A percentile compares a stretch with the other conserved stretches of the same genome.
These are phyloP conservation scores for Onthophagus sagittarius DNA, from an alignment of 2,888 invertebrate species.

Conservation along the genomic window DNA sequence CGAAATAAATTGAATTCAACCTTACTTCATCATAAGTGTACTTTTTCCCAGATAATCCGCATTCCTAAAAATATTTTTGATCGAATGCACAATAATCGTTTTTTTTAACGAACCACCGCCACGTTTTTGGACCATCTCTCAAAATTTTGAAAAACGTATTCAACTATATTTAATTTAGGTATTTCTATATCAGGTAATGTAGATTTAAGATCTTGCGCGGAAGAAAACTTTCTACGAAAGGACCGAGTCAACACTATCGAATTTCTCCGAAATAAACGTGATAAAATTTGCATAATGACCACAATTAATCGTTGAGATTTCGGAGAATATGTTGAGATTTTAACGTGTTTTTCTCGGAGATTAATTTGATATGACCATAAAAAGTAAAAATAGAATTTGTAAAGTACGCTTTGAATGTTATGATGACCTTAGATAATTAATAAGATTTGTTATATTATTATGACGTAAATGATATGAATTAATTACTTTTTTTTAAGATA, in stretches of 20 bases:
- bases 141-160: constrained; percentile 53
- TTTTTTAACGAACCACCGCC: constrained; percentile 34
- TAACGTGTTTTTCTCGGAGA: not conserved
- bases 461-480: not conserved
- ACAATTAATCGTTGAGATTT: too few relatives aligned
- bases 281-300: not conserved
- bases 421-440: not conserved
- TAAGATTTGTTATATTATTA: not conserved
- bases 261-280: not conserved
- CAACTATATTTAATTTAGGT: constrained; percentile 53
- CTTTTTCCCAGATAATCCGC: constrained; percentile 65
- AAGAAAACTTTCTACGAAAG: not conserved
- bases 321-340: not conserved
- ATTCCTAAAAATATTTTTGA: constrained; percentile 57
- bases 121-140: constrained; percentile 51
- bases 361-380: not conserved
- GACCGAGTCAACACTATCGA: not conserved
- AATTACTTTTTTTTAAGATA: not conserved
- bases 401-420: not conserved
- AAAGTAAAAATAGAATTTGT: not conserved
- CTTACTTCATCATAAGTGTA: constrained; percentile 68
- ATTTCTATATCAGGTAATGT: constrained; percentile 51
- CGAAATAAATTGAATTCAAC: constrained; percentile 59
- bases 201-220: constrained; percentile 35
- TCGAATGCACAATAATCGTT: not conserved